These are phyloP conservation scores for Troglohyphantes excavatus DNA, from an alignment of 2,888 invertebrate species.

Conservation along the genomic window DNA sequence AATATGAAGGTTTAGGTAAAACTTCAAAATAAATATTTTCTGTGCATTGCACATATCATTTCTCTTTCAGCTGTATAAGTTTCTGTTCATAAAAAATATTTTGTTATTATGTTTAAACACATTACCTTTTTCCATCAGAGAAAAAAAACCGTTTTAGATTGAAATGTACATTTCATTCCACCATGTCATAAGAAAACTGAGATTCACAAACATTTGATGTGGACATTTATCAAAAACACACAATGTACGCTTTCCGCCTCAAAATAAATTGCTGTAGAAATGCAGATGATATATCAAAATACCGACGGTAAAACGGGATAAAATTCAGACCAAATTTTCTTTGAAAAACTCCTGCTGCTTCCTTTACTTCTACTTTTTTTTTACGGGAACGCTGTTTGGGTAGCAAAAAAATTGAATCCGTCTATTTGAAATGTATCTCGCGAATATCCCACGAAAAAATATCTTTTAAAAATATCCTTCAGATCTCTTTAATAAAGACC, in stretches of 20 bases:
- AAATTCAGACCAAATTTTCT: constrained; percentile 35
- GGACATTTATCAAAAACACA: constrained; percentile 38
- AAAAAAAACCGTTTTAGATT: not conserved
- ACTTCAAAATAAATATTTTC: no score
- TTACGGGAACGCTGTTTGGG: not conserved
- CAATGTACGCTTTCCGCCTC: not conserved
- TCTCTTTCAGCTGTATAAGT: not conserved
- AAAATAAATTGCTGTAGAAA: constrained; percentile 54
- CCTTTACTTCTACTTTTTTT: not conserved
- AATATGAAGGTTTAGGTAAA: no score
- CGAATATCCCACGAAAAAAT: constrained; percentile 28
- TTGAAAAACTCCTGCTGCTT: not conserved
- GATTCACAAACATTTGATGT: constrained; percentile 31
- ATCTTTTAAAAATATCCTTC: constrained; percentile 26
- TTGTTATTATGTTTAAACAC: not conserved
- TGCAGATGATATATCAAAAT: constrained; percentile 68
- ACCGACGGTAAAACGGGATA: constrained; percentile 45
- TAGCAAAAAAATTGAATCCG: constrained; percentile 29
- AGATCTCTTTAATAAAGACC: constrained; percentile 44
- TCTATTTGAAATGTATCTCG: constrained; percentile 17
- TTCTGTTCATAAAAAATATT: not conserved
- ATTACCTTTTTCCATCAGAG: not conserved
- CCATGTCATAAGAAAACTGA: not conserved
- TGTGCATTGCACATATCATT: no score
- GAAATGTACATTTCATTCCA: not conserved